Percentiles rank a stretch among this genome's conserved stretches.
phyloP scores from a whole-genome alignment of 1,140 invertebrate species.

The Drosophila trapezifrons region DNA sequence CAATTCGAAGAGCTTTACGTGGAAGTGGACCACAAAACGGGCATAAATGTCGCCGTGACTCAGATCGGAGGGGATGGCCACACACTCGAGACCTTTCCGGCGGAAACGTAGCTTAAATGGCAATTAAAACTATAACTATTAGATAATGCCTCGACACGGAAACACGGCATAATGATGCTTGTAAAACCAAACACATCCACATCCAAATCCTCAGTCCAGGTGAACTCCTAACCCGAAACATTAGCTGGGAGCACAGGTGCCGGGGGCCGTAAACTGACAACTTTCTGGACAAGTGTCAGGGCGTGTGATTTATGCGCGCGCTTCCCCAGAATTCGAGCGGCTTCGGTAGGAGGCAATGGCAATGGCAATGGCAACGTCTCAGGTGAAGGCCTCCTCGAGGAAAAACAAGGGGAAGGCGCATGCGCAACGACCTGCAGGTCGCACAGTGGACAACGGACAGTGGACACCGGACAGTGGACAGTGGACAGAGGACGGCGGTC shows the following conservation, averaged over 20 bases:
- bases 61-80: constrained; percentile 42
- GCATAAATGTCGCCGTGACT: constrained; percentile 79
- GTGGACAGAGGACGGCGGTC: constrained; percentile 22
- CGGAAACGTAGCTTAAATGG: constrained; percentile 77
- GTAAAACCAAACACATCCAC: constrained; percentile 53
- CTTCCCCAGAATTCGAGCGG: constrained; percentile 70
- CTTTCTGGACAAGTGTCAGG: constrained; percentile 77
- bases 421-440: constrained; percentile 71
- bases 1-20: constrained; percentile 76
- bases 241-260: constrained; percentile 56
- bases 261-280: constrained; percentile 75
- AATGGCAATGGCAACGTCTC: constrained; percentile 18
- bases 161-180: constrained; percentile 74
- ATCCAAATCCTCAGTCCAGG: background rate
- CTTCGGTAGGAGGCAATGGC: constrained; percentile 42
- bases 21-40: constrained; percentile 73
- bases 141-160: constrained; percentile 53
- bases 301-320: constrained; percentile 75
- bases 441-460: constrained; percentile 20
- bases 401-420: constrained; percentile 55
- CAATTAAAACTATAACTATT: constrained; percentile 80
- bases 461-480: constrained; percentile 21
- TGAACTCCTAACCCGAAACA: constrained; percentile 67
- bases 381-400: constrained; percentile 7
- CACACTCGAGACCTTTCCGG: constrained; percentile 65